These are phyloP conservation scores for Pogoniulus pusillus DNA, from an alignment of 2,797 vertebrate genomes.

Conservation along the genomic window DNA sequence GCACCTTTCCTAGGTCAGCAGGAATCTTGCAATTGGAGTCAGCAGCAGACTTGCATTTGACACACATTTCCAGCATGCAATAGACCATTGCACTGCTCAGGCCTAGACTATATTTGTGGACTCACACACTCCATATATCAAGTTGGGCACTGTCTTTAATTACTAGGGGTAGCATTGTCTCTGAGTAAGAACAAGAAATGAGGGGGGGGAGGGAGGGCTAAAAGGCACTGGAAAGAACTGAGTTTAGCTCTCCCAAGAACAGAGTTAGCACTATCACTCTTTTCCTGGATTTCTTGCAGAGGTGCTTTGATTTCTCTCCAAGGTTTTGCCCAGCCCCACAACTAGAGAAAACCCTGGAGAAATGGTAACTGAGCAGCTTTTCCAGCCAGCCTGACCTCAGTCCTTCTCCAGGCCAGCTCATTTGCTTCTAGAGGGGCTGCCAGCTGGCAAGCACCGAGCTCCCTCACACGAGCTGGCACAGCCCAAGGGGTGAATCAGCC, in stretches of 20 bases:
- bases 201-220: background rate
- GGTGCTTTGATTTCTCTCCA: background rate
- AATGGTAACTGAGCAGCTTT: background rate
- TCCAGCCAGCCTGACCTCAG: slow-evolving; percentile 30
- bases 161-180: background rate
- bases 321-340: background rate
- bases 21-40: background rate
- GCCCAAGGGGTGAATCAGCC: slow-evolving; percentile 44
- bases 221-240: background rate
- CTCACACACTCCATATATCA: background rate
- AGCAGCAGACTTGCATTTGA: background rate
- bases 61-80: background rate
- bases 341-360: slow-evolving; percentile 23
- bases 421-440: slow-evolving; percentile 39
- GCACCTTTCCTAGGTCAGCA: background rate
- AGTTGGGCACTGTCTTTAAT: background rate
- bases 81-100: background rate
- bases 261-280: background rate
- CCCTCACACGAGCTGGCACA: slow-evolving; percentile 44
- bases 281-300: background rate
- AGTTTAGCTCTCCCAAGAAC: background rate
- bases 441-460: background rate
- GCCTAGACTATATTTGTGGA: background rate
- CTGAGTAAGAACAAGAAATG: background rate
- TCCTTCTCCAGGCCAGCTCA: slow-evolving; percentile 26